These are phyloP conservation scores for Sinocyclocheilus rhinocerous DNA, from an alignment of 2,113 vertebrate species.

Conservation along the genomic window DNA sequence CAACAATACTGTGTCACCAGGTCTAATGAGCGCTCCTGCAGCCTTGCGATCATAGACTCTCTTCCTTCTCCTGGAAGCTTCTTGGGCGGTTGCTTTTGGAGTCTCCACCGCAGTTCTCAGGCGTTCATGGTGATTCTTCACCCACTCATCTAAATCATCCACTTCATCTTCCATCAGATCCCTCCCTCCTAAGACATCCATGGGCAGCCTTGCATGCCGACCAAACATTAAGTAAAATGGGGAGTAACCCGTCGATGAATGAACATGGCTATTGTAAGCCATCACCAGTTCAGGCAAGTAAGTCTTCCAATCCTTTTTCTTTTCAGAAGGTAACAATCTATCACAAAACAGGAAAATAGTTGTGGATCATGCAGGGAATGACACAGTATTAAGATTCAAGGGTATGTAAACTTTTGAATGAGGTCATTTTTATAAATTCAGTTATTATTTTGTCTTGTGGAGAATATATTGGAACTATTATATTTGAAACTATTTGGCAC, in stretches of 20 bases:
- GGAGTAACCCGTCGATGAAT: not conserved
- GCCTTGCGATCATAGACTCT: not conserved
- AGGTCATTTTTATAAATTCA: too few relatives aligned
- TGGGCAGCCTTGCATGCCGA: not conserved
- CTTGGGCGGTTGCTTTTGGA: not conserved
- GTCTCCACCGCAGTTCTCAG: not conserved
- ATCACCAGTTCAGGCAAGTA: not conserved
- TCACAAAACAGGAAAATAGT: too few relatives aligned
- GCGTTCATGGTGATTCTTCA: not conserved
- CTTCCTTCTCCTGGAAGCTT: slow-evolving; percentile 15
- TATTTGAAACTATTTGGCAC: too few relatives aligned
- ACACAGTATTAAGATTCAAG: too few relatives aligned
- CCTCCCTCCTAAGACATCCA: not conserved
- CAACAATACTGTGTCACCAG: slow-evolving; percentile 31
- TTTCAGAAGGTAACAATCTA: not conserved
- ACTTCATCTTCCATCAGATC: not conserved
- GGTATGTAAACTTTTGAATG: too few relatives aligned
- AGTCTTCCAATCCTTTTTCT: not conserved
- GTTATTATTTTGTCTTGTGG: too few relatives aligned
- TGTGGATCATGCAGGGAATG: too few relatives aligned
- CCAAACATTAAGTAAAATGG: not conserved
- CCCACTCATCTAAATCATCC: slow-evolving; percentile 29
- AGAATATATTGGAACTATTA: too few relatives aligned
- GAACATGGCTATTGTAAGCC: not conserved
- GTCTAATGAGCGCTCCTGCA: not conserved